Percentiles rank a stretch among this genome's conserved stretches.
Evolutionary conservation across 2,113 vertebrate species (phyloP).

Genomic region (Todiramphus saurophagus): DNA sequence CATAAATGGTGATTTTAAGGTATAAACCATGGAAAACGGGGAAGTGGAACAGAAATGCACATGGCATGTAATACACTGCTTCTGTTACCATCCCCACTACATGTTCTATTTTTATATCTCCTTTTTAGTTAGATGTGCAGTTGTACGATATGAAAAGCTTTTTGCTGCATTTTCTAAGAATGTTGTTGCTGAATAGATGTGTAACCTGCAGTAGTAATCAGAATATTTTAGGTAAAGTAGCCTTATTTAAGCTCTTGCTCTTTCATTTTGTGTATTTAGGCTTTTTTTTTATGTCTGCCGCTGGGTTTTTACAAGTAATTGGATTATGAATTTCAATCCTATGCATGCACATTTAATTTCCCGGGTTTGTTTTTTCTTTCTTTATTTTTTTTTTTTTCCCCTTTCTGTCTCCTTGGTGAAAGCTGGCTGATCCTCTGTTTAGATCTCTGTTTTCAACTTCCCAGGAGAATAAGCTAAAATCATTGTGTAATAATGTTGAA

Average conservation of each 20-base stretch:
- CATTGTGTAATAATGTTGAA: slow-evolving; percentile 12
- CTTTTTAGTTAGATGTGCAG: background rate
- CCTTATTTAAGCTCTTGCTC: background rate
- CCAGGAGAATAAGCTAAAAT: slow-evolving; percentile 1
- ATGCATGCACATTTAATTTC: background rate
- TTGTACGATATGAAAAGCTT: background rate
- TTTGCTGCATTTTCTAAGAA: background rate
- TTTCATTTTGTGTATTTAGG: slow-evolving; percentile 6
- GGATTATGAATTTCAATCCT: slow-evolving; percentile 32
- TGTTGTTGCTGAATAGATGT: background rate
- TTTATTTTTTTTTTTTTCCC: background rate
- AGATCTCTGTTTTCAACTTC: background rate
- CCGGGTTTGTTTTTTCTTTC: background rate
- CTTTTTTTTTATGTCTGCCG: background rate
- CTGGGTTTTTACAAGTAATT: background rate
- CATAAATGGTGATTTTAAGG: background rate
- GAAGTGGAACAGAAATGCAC: background rate
- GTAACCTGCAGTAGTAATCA: background rate
- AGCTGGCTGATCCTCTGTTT: background rate
- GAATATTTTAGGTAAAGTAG: background rate
- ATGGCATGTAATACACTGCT: background rate
- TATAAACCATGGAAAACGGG: background rate
- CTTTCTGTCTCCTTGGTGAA: background rate
- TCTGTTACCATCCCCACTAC: background rate
- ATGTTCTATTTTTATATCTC: background rate